phyloP scores from a whole-genome alignment of 2,113 vertebrate genomes.

The Mormoops blainvillei region DNA sequence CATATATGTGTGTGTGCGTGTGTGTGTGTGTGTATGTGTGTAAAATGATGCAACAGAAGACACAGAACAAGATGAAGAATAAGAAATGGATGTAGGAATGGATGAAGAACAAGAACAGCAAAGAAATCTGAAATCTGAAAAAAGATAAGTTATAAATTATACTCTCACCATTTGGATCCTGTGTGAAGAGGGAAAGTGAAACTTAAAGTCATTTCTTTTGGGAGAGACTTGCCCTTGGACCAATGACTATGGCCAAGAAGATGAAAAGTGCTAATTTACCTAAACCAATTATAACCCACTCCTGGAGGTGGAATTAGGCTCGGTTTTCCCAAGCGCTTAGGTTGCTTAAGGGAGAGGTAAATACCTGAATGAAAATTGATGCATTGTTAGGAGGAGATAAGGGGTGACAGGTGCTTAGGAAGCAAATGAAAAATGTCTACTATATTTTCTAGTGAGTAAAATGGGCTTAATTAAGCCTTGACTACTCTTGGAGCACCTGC shows the following conservation, averaged over 20 bases:
- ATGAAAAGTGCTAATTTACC: background rate
- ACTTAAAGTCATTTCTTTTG: no score
- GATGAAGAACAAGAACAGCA: background rate
- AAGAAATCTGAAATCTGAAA: constrained; percentile 82
- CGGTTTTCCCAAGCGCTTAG: background rate
- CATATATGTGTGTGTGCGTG: no score
- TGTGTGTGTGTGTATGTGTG: no score
- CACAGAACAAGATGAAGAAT: background rate
- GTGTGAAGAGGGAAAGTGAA: constrained; percentile 75
- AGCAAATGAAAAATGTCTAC: background rate
- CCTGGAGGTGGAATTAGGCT: background rate
- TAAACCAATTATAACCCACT: background rate
- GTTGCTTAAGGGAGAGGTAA: background rate
- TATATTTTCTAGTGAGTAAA: background rate
- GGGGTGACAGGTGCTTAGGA: background rate
- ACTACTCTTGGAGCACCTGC: background rate
- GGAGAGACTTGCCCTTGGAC: constrained; percentile 27
- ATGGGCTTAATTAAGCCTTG: background rate
- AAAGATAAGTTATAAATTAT: constrained; percentile 87
- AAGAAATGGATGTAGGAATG: background rate
- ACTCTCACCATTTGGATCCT: constrained; percentile 63
- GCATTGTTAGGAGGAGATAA: background rate
- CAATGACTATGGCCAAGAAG: background rate
- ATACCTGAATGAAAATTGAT: background rate
- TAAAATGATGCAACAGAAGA: background rate